These are phyloP conservation scores for Taenioides sp. DNA, from an alignment of 2,797 vertebrate species.

Conservation along the genomic window DNA sequence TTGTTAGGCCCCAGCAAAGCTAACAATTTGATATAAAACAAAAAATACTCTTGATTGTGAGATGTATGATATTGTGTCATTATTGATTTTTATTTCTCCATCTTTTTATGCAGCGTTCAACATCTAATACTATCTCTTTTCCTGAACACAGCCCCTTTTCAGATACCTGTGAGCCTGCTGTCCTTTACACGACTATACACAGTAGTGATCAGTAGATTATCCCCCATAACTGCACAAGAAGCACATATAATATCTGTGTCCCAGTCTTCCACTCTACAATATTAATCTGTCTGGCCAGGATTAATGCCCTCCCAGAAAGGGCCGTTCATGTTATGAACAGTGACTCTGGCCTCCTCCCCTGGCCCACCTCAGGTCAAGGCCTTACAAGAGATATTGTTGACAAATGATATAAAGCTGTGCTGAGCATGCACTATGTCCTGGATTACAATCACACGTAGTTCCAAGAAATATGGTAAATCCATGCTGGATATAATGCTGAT, in stretches of 20 bases:
- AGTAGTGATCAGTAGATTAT: slow-evolving; percentile 49
- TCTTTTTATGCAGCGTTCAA: background rate
- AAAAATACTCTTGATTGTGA: too few relatives aligned
- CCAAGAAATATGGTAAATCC: background rate
- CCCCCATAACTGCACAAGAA: slow-evolving; percentile 37
- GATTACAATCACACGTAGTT: background rate
- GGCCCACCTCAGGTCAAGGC: slow-evolving; percentile 25
- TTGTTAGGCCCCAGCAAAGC: too few relatives aligned
- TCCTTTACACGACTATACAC: slow-evolving; percentile 12
- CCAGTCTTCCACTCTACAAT: slow-evolving; percentile 24
- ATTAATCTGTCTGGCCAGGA: slow-evolving; percentile 43
- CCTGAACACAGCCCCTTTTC: background rate
- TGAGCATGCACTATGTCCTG: background rate
- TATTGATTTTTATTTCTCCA: background rate
- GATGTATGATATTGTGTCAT: too few relatives aligned
- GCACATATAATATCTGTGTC: slow-evolving; percentile 34
- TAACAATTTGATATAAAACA: too few relatives aligned
- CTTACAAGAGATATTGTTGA: slow-evolving; percentile 13
- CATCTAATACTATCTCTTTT: slow-evolving; percentile 9
- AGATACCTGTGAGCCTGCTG: background rate
- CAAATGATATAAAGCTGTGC: slow-evolving; percentile 7
- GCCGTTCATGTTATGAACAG: slow-evolving; percentile 30
- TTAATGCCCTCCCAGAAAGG: slow-evolving; percentile 52
- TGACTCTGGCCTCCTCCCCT: slow-evolving; percentile 19
- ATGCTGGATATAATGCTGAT: background rate